These are phyloP conservation scores for Naja naja DNA, from an alignment of 2,113 vertebrate genomes.

Conservation along the genomic window DNA sequence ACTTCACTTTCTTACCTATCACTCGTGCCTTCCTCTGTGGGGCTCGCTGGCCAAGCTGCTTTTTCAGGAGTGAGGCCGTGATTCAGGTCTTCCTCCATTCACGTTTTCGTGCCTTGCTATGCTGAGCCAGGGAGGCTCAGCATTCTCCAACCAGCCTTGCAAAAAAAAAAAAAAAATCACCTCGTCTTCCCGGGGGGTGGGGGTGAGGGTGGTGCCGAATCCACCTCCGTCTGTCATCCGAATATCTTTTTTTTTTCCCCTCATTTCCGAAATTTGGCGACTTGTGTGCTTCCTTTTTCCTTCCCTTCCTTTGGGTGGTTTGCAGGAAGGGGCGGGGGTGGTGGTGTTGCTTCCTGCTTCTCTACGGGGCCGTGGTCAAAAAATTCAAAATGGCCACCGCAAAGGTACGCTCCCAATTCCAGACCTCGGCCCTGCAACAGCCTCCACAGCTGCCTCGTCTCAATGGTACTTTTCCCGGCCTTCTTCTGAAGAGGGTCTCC, in stretches of 20 bases:
- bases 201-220: fast-evolving
- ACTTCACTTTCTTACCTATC: background rate
- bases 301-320: background rate
- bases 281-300: background rate
- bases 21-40: background rate
- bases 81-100: background rate
- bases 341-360: background rate
- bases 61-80: background rate
- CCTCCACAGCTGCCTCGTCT: background rate
- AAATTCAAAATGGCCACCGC: background rate
- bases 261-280: no score
- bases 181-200: background rate
- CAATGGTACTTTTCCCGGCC: background rate
- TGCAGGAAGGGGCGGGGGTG: background rate
- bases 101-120: background rate
- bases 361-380: no score
- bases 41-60: background rate
- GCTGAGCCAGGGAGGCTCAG: background rate
- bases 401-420: background rate
- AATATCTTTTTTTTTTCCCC: background rate
- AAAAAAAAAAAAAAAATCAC: background rate
- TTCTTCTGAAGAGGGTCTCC: background rate
- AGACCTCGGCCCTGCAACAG: fast-evolving
- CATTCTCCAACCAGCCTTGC: background rate
- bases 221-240: background rate